A percentile compares a stretch with the other conserved stretches of the same genome.
Conservation (phyloP, 2,113 vertebrate genomes). For the Alosa alosa region DNA sequence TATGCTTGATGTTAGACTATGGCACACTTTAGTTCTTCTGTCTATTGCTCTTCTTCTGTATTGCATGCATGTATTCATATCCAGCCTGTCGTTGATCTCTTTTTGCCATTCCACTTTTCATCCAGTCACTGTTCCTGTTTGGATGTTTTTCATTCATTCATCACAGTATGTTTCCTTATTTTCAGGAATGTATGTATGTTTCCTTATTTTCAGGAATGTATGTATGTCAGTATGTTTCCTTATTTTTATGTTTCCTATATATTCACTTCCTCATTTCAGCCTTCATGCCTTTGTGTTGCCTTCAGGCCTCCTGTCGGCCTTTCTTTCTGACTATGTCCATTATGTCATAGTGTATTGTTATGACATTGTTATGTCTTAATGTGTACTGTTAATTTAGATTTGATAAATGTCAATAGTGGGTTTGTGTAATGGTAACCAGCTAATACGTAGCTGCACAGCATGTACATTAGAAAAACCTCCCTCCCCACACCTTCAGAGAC, state of each 20-base stretch:
- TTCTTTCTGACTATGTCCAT: not conserved
- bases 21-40: not conserved
- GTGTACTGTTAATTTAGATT: not conserved
- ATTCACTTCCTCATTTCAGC: not conserved
- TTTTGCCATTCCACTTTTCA: not conserved
- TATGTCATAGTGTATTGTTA: no score
- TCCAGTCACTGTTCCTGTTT: not conserved
- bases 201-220: no score
- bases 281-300: not conserved
- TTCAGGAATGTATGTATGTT: no score
- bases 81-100: not conserved
- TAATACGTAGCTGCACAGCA: no score
- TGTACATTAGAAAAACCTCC: no score
- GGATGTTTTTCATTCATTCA: not conserved
- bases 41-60: not conserved
- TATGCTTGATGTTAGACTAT: not conserved
- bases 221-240: no score
- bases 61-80: not conserved
- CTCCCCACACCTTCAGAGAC: no score
- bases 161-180: not conserved
- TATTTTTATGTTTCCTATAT: no score
- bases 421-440: no score
- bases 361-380: slow-evolving; percentile 1
- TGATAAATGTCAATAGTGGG: no score
- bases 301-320: not conserved